Conservation (phyloP, 1,140 invertebrate species). For the Cotesia vestalis region DNA sequence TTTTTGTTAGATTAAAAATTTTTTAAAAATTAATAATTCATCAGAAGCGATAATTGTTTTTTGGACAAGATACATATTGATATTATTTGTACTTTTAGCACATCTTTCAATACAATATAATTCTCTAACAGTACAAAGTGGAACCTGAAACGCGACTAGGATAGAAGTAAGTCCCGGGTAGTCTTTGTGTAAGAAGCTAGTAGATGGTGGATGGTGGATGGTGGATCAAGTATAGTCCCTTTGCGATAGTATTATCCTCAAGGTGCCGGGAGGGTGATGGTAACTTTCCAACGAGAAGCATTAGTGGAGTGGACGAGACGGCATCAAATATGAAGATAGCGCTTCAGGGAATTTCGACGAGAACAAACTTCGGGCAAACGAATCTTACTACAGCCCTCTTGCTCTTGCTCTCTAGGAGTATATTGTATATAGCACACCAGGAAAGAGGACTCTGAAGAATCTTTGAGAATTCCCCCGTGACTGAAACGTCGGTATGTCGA, state of each 20-base stretch:
- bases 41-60: no score
- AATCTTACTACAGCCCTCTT: conserved; percentile 8
- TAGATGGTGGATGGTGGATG: background rate
- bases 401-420: background rate
- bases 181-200: background rate
- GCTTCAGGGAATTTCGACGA: conserved; percentile 54
- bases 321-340: conserved; percentile 58
- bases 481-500: conserved; percentile 13
- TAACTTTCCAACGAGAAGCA: conserved; percentile 56
- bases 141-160: no score
- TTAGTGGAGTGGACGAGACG: conserved; percentile 54
- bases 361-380: conserved; percentile 41
- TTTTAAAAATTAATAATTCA: no score
- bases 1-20: no score
- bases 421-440: no score
- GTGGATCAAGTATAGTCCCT: conserved; percentile 28
- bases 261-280: conserved; percentile 42
- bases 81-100: no score
- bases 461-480: conserved; percentile 14
- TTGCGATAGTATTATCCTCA: conserved; percentile 32
- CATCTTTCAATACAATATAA: no score
- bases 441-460: conserved; percentile 10
- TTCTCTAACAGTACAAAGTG: no score
- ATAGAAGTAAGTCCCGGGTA: no score
- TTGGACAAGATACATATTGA: no score